phyloP scores from a whole-genome alignment of 2,113 vertebrate genomes.

The Coreoperca whiteheadi region DNA sequence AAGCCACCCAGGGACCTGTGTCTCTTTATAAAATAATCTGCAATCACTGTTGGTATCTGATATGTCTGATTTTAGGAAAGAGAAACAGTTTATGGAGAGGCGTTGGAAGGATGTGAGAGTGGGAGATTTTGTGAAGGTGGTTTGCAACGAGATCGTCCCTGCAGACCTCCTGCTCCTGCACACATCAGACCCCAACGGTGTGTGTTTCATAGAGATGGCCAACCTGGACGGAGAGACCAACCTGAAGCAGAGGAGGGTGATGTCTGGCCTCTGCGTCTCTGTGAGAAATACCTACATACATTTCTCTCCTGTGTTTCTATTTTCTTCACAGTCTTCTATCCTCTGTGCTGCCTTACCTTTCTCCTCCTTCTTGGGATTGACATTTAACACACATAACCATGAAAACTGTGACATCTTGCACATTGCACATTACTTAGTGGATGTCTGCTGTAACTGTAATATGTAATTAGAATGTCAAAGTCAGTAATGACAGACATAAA shows the following conservation, averaged over 20 bases:
- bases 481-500: not conserved
- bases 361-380: not conserved
- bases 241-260: slow-evolving; percentile 89
- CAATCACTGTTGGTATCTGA: slow-evolving; percentile 9
- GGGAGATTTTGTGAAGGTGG: slow-evolving; percentile 92
- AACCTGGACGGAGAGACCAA: slow-evolving; percentile 96
- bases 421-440: slow-evolving; percentile 3
- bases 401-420: not conserved
- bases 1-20: not conserved
- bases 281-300: slow-evolving; percentile 58
- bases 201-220: slow-evolving; percentile 92
- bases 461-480: not conserved
- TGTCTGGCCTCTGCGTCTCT: slow-evolving; percentile 66
- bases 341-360: not conserved
- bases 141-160: slow-evolving; percentile 91
- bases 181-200: slow-evolving; percentile 88
- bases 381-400: not conserved
- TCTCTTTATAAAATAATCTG: slow-evolving; percentile 1
- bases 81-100: slow-evolving; percentile 83
- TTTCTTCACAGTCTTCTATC: not conserved
- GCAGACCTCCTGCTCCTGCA: slow-evolving; percentile 93
- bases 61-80: slow-evolving; percentile 78
- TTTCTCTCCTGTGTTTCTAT: not conserved
- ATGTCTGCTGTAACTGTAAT: not conserved
- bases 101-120: slow-evolving; percentile 93